Base-by-base conservation (phyloP, 2,797 vertebrate species). In the Gobio occitaniae region DNA sequence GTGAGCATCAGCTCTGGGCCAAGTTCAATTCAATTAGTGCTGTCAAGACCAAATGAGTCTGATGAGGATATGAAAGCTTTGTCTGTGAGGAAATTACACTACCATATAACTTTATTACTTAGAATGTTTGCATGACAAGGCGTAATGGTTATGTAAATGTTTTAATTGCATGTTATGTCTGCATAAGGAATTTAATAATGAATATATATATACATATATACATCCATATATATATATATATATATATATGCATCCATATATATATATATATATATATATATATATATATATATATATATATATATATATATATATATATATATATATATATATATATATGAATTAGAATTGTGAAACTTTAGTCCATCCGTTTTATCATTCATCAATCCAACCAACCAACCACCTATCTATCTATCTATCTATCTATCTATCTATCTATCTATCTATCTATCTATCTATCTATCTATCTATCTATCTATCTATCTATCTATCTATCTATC, bases 11-110 rank as follows among this genome's bases (percentile, higher is more conserved):
- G 59, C 47, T 75, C 75, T 79, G 44, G 21, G 25, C 66, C 41
- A 50, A 65, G 47, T 36, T 44, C 68, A 84, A 82, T 89, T 89
- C 29, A 89, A 71, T 87, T 84, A 89, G 78, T 78, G 36, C 52
- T 66, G 69, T 66, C 68, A 87, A 71, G 78, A 84, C 78, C 84
- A 80, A 75, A 87, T 71, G 52, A 84, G 78, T 76, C 71, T 38
- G 72, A 54, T 84, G 54, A 44, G 41, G 41, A 80, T 71, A 80
- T 41, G 83, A 38, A 81, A 36, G 61, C 75, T 83, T 41, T 80
- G 76, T 47, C 61, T 85, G 80, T 17, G 68, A 70, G 21, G 50
- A 76, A 85, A 72, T 84, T 79, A 87, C 72, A 21, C 38, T 47
- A 13, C 29, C 50, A 80, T 87, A 85, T 83, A 87, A 87, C 68